Evolutionary conservation across 2,888 invertebrate genomes (phyloP).

Genomic region (Meteorus colon): DNA sequence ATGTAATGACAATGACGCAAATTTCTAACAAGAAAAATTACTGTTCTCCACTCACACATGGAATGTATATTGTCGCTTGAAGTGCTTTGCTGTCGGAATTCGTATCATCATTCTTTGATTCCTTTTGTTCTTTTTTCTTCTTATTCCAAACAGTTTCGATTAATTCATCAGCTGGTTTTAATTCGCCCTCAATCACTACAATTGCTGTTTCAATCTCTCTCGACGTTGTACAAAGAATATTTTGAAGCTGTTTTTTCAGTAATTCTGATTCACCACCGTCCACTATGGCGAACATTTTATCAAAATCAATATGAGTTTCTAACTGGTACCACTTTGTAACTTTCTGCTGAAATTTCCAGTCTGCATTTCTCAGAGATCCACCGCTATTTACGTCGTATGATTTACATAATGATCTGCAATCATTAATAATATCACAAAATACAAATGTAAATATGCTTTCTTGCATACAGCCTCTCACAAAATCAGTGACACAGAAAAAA

Average conservation of each 20-base stretch:
- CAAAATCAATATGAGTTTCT: constrained; percentile 84
- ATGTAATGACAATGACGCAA: no score
- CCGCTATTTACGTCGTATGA: constrained; percentile 77
- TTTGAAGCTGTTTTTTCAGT: constrained; percentile 81
- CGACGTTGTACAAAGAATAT: constrained; percentile 78
- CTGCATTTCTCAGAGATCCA: constrained; percentile 79
- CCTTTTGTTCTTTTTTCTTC: constrained; percentile 75
- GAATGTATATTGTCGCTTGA: constrained; percentile 81
- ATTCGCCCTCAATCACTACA: constrained; percentile 84
- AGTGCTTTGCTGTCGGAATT: constrained; percentile 74
- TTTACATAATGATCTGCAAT: constrained; percentile 77
- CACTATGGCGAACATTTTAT: constrained; percentile 83
- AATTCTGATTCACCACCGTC: constrained; percentile 77
- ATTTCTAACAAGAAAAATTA: no score
- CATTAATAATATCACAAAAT: background rate
- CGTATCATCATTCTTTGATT: constrained; percentile 73
- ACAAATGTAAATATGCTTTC: no score
- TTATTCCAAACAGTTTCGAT: constrained; percentile 80
- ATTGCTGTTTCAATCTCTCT: constrained; percentile 79
- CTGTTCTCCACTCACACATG: constrained; percentile 78
- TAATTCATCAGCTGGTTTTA: constrained; percentile 78
- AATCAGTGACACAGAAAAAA: background rate
- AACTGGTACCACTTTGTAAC: constrained; percentile 84
- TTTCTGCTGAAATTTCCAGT: constrained; percentile 85
- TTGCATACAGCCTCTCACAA: no score